phyloP scores from a whole-genome alignment of 2,888 invertebrate genomes.

The Parnassius apollo region DNA sequence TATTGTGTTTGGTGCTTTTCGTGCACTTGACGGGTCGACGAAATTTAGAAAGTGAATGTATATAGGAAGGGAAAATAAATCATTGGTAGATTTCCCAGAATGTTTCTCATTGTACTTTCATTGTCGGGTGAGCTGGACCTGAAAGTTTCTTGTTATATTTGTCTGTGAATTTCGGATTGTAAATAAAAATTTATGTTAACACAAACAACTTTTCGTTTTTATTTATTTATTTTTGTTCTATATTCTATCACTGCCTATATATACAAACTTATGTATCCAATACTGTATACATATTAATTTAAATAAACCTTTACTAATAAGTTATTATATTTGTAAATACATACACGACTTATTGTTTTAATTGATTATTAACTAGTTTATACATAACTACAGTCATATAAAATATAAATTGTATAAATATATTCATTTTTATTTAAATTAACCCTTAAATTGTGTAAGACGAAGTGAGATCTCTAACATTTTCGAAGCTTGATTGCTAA shows the following conservation, averaged over 20 bases:
- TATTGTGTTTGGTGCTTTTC: neutral
- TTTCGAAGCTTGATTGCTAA: too few relatives aligned
- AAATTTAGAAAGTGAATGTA: conserved; percentile 40
- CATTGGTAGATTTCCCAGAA: conserved; percentile 40
- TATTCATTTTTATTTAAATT: conserved; percentile 14
- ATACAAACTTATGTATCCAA: conserved; percentile 9
- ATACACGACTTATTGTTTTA: conserved; percentile 11
- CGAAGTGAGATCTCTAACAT: too few relatives aligned
- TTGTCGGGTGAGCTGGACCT: conserved; percentile 49
- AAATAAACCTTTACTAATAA: conserved; percentile 1
- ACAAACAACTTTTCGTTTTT: conserved; percentile 53
- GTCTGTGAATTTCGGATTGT: conserved; percentile 77
- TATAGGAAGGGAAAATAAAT: conserved; percentile 45
- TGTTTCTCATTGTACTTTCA: conserved; percentile 57
- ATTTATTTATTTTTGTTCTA: conserved; percentile 18
- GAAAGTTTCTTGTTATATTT: conserved; percentile 67
- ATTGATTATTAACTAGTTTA: conserved; percentile 4
- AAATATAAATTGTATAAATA: conserved; percentile 19
- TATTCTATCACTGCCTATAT: conserved; percentile 14
- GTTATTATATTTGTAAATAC: conserved; percentile 18
- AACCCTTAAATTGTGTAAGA: conserved; percentile 1
- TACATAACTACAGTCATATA: conserved; percentile 17
- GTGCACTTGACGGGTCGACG: neutral
- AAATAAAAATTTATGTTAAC: conserved; percentile 80
- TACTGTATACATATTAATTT: conserved; percentile 11